phyloP scores from a whole-genome alignment of 2,113 vertebrate genomes.

The Cottus gobio region DNA sequence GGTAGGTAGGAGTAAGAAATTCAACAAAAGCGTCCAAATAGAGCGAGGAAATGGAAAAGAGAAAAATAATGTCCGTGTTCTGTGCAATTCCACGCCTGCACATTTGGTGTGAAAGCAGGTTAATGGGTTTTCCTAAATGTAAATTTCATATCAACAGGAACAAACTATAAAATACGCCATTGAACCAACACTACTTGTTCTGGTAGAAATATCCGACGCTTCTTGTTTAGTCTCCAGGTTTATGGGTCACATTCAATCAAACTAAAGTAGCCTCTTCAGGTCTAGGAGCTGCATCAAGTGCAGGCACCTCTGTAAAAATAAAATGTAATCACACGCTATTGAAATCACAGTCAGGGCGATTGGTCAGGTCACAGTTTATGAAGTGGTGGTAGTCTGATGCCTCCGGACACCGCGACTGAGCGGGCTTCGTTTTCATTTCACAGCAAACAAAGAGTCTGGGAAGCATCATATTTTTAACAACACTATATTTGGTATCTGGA shows the following conservation, averaged over 20 bases:
- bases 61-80: not conserved
- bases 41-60: not conserved
- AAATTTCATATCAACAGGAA: not conserved
- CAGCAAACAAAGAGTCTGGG: not conserved
- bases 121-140: not conserved
- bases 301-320: conserved; percentile 6
- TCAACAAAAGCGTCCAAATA: not conserved
- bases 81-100: not conserved
- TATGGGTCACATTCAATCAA: conserved; percentile 24
- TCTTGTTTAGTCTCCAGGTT: not conserved
- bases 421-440: not conserved
- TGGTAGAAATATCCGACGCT: not conserved
- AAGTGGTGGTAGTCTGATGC: not conserved
- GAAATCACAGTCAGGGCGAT: not conserved
- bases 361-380: conserved; percentile 16
- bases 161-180: not conserved
- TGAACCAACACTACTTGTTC: not conserved
- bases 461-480: not conserved
- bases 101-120: conserved; percentile 2
- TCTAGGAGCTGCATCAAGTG: not conserved
- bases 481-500: not conserved
- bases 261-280: not conserved
- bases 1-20: not conserved
- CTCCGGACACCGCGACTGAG: not conserved
- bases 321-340: conserved; percentile 25